phyloP scores from a whole-genome alignment of 2,888 invertebrate species.

The Ichneumon xanthorius region DNA sequence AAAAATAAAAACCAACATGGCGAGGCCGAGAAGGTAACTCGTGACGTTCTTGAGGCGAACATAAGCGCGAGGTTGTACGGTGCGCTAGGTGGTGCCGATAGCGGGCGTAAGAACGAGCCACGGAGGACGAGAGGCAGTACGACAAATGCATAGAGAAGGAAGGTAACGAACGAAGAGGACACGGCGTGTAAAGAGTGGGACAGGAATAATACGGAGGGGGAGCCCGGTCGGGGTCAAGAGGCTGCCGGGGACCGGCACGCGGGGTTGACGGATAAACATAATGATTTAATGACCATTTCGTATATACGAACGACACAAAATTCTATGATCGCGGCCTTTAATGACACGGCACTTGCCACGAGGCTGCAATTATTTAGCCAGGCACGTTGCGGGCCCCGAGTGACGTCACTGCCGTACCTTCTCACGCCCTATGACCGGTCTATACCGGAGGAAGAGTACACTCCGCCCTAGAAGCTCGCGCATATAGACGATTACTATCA shows the following conservation, averaged over 20 bases:
- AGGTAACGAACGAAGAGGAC: conserved; percentile 3
- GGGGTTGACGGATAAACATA: conserved; percentile 83
- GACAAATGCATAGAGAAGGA: conserved; percentile 23
- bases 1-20: background rate
- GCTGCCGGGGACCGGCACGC: conserved; percentile 78
- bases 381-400: conserved; percentile 79
- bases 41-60: background rate
- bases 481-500: background rate
- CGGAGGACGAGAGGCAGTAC: conserved; percentile 16
- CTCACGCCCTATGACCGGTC: conserved; percentile 83
- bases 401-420: conserved; percentile 82
- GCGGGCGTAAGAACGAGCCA: conserved; percentile 33
- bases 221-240: conserved; percentile 77
- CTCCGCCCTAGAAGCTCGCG: conserved; percentile 78
- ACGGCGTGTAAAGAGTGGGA: conserved; percentile 31
- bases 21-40: background rate
- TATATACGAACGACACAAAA: conserved; percentile 83
- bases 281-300: conserved; percentile 84
- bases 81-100: conserved; percentile 27
- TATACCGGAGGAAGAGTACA: conserved; percentile 73
- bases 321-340: conserved; percentile 83
- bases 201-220: conserved; percentile 62
- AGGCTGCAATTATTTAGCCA: conserved; percentile 83
- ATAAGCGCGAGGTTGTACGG: conserved; percentile 10
- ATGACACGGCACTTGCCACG: conserved; percentile 84